Evolutionary conservation across 2,888 invertebrate genomes (phyloP), one percentile per base, ranked within the genome.

Genomic region (Chrysolina haemoptera): DNA sequence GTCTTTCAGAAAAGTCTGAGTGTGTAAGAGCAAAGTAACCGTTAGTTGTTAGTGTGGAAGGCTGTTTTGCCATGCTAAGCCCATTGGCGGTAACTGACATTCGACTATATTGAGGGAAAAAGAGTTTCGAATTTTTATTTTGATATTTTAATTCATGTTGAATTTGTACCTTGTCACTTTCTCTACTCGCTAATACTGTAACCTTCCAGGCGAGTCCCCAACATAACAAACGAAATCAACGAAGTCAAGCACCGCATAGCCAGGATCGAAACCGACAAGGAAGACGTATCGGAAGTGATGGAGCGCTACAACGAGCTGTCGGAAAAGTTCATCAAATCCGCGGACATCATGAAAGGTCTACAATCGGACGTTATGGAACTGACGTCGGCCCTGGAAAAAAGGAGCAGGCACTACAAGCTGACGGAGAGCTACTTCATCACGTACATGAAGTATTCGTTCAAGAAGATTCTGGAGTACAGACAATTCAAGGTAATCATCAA

Each of bases 391-490:
- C 73, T 84, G 82, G 75, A 84, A 6, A 65, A 80, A n/a, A 82
- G 90, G 50, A 86, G 83, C 11, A 76, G 78, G 10, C 81, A 86
- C 46, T 90, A 87, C 75, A 80, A 83, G 48, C 73, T 84, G 0
- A 86, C 89, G 41, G 88, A 89, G 78, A 84, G 84, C 63, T 84
- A 84, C 59, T 89, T 89, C 62, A 84, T 87, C 8, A 79, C 82
- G 16, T 87, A 82, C 65, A 87, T 90, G 6, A 86, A 88, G 73
- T 81, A 84, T 70, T 86, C 89, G 1, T 93, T 93, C 84, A 88
- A 89, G 77, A 89, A 89, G 35, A 89, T 92, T 62, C 86, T 93
- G 20, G 87, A 88, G 43, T 82, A 90, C 53, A 87, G 92, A 75
- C 90, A 91, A 4, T 93, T 91, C 84, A 89, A 90, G 82, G 92